Percentiles rank a stretch among this genome's conserved stretches.
Conservation (phyloP, 2,797 vertebrate species). For the Phylloscopus collybita region DNA sequence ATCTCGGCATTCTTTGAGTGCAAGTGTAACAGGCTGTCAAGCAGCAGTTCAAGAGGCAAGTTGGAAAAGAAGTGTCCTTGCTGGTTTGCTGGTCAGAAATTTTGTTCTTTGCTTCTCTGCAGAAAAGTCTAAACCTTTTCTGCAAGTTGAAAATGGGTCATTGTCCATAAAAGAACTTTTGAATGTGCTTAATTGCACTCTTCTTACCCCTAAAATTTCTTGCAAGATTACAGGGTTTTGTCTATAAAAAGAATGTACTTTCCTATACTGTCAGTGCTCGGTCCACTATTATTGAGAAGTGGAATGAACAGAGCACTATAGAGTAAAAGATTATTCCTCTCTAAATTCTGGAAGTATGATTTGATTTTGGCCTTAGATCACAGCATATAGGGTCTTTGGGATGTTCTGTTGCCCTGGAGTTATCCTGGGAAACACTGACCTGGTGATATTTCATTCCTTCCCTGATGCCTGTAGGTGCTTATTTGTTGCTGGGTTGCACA, state of each 20-base stretch:
- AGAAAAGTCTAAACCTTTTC: not conserved
- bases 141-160: not conserved
- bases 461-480: not conserved
- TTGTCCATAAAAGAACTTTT: not conserved
- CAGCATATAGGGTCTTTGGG: not conserved
- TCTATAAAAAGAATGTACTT: not conserved
- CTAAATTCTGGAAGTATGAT: not conserved
- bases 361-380: not conserved
- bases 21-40: not conserved
- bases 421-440: not conserved
- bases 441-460: not conserved
- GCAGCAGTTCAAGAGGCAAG: not conserved
- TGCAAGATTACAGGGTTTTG: not conserved
- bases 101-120: not conserved
- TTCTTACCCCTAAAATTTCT: not conserved
- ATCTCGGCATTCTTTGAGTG: not conserved
- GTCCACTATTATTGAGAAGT: rapidly evolving
- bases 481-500: not conserved
- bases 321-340: not conserved
- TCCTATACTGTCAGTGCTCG: not conserved
- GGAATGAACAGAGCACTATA: not conserved
- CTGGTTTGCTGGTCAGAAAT: not conserved
- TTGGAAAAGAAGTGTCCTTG: not conserved
- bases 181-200: not conserved
- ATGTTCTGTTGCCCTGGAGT: not conserved